Evolutionary conservation across 2,888 invertebrate species (phyloP), one percentile per base, ranked within the genome.

Genomic region (Carcina quercana): DNA sequence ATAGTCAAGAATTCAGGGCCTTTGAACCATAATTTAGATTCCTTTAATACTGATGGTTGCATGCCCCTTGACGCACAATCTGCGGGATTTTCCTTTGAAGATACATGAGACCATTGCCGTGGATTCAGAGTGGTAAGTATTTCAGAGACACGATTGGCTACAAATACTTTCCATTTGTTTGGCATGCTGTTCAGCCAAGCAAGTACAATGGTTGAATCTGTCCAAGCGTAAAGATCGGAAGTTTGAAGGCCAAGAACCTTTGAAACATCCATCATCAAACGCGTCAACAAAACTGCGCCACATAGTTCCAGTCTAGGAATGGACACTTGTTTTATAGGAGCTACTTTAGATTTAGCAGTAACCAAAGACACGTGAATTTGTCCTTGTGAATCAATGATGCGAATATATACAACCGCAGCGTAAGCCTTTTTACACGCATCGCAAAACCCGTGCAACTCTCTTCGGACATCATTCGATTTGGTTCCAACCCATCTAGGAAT

Each of bases 361-460:
- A 28, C 7, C 5, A 28, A 8, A 2, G 11, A 2, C 2, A 19
- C 19, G 13, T 19, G 17, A 6, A 19, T 13, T 2, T 17, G 12
- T 2, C 19, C 12, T 7, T 19, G 13, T 1, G 6, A 3, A n/a
- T 28, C 28, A 2, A 28, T 13, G 3, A 19, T 10, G 2, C 28
- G 19, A 2, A 13, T n/a, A 10, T 28, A 28, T 3, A 41, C 30
- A 3, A 35, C 39, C 4, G 35, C 41, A 2, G 39, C 36, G 21
- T 43, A 43, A 1, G 46, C 47, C 5, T n/a, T 10, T 6, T 20
- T 35, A 0, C 41, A 47, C 0, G 47, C 43, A 8, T 44, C 28
- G 12, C 14, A n/a, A 10, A 28, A 28, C 10, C 20, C 20, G 19
- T 19, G 28, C 1, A 27, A 17, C 27, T 27, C 27, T 4, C 10